Conservation (phyloP, 2,888 invertebrate species). For the Agonopterix subpropinquella region DNA sequence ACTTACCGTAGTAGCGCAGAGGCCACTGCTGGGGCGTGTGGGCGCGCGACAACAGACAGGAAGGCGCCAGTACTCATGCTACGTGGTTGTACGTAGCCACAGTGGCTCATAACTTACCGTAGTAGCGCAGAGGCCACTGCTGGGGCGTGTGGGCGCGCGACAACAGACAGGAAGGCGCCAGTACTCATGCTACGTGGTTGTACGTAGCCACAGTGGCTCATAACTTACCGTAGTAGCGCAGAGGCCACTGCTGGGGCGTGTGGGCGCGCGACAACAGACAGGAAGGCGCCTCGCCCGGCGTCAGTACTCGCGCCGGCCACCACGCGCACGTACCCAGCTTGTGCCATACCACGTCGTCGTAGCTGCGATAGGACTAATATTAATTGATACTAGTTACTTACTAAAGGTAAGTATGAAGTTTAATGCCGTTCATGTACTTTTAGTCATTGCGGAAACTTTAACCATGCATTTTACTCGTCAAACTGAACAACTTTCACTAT, state of each 20-base stretch:
- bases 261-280: conserved; percentile 45
- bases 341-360: conserved; percentile 66
- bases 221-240: conserved; percentile 48
- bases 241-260: conserved; percentile 50
- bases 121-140: conserved; percentile 60
- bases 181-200: no score
- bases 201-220: no score
- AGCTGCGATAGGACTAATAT: conserved; percentile 23
- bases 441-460: no score
- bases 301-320: conserved; percentile 63
- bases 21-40: no score
- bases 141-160: conserved; percentile 32
- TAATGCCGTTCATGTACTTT: no score
- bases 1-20: no score
- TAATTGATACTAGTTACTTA: not conserved
- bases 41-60: no score
- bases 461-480: no score
- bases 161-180: conserved; percentile 53
- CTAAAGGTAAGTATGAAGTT: not conserved
- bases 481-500: no score
- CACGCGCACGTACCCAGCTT: conserved; percentile 55
- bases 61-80: no score
- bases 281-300: conserved; percentile 49
- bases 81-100: no score
- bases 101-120: conserved; percentile 29